Evolutionary conservation across 2,113 vertebrate genomes (phyloP).

Genomic region (Brachyhypopomus gauderio): DNA sequence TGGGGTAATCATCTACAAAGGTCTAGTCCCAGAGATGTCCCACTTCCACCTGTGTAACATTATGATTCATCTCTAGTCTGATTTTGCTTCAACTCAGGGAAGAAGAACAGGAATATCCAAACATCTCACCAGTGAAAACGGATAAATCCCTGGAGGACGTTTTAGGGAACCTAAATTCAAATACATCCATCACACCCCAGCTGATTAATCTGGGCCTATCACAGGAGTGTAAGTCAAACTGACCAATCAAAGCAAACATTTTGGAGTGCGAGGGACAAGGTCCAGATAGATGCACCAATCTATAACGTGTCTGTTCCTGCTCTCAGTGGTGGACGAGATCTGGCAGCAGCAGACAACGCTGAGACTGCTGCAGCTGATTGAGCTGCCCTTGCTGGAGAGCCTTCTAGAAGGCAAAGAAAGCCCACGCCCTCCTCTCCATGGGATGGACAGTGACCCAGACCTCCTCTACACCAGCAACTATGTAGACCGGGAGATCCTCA

Average conservation of each 20-base stretch:
- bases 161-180: constrained; percentile 87
- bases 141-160: constrained; percentile 85
- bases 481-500: constrained; percentile 92
- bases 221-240: constrained; percentile 75
- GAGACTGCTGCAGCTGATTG: constrained; percentile 89
- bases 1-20: constrained; percentile 12
- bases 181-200: constrained; percentile 75
- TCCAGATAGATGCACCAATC: neutral
- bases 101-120: constrained; percentile 70
- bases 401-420: constrained; percentile 77
- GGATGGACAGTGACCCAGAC: constrained; percentile 74
- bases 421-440: constrained; percentile 63
- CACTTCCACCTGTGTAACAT: neutral
- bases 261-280: neutral
- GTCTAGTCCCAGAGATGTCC: neutral
- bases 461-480: constrained; percentile 83
- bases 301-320: constrained; percentile 54
- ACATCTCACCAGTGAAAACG: constrained; percentile 73
- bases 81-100: constrained; percentile 69
- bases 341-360: constrained; percentile 93
- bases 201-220: constrained; percentile 82
- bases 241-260: neutral
- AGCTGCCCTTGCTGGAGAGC: constrained; percentile 90
- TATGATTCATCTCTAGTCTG: neutral
- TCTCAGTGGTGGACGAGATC: constrained; percentile 86